Conservation (phyloP, 2,797 vertebrate species). For the Lepidocolaptes lacrymiger region DNA sequence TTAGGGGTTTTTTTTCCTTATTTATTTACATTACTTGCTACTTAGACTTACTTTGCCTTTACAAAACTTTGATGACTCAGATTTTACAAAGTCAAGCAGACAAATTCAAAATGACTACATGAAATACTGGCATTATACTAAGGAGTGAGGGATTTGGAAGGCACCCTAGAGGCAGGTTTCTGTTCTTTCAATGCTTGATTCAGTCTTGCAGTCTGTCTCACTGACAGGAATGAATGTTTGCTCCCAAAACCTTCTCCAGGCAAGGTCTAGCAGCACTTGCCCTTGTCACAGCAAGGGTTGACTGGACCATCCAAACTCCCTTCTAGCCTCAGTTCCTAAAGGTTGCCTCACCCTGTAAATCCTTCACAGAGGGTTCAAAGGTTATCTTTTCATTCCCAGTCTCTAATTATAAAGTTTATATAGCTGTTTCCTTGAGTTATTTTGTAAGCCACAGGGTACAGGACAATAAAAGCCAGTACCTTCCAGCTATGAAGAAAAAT, state of each 20-base stretch:
- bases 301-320: not conserved
- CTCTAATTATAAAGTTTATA: not conserved
- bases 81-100: not conserved
- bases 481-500: not conserved
- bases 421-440: not conserved
- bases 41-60: not conserved
- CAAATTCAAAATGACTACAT: not conserved
- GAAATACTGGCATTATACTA: not conserved
- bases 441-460: not conserved
- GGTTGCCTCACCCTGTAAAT: not conserved
- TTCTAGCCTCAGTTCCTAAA: not conserved
- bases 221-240: not conserved
- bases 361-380: not conserved
- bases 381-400: not conserved
- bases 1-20: not conserved
- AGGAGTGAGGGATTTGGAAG: not conserved
- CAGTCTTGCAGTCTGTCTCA: not conserved
- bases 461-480: not conserved
- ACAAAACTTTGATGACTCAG: not conserved
- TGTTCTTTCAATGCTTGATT: not conserved
- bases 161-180: not conserved
- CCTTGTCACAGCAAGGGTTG: accelerated
- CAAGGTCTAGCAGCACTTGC: not conserved
- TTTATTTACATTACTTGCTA: not conserved
- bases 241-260: not conserved